Evolutionary conservation across 2,888 invertebrate species (phyloP).

Genomic region (Patella pellucida): DNA sequence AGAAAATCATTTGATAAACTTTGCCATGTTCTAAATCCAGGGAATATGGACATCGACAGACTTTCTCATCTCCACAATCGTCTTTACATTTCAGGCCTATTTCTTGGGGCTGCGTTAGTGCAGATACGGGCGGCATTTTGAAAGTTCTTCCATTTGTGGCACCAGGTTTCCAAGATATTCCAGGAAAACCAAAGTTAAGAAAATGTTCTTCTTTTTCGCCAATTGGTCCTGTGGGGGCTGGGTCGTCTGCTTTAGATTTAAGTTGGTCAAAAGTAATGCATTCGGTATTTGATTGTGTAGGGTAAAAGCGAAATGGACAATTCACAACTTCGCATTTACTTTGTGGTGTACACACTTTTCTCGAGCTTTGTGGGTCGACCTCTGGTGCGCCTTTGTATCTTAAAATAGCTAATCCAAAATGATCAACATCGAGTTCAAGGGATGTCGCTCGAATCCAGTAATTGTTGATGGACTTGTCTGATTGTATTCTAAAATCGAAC

Average conservation of each 20-base stretch:
- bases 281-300: conserved; percentile 7
- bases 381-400: conserved; percentile 26
- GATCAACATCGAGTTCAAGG: conserved; percentile 2
- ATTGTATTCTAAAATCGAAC: not conserved
- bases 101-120: conserved; percentile 47
- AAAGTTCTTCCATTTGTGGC: conserved; percentile 52
- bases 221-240: conserved; percentile 32
- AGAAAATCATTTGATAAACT: conserved; percentile 53
- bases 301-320: conserved; percentile 45
- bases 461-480: not conserved
- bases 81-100: conserved; percentile 34
- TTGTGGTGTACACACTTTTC: conserved; percentile 32
- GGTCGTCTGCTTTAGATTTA: conserved; percentile 28
- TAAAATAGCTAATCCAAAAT: conserved; percentile 17
- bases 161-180: conserved; percentile 41
- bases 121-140: conserved; percentile 43
- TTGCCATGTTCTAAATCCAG: conserved; percentile 45
- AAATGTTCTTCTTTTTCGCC: conserved; percentile 49
- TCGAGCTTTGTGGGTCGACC: not conserved
- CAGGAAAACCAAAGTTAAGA: conserved; percentile 61
- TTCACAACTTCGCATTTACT: conserved; percentile 43
- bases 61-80: conserved; percentile 42
- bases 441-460: not conserved
- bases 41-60: conserved; percentile 51
- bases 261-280: conserved; percentile 41